These are phyloP conservation scores for Peromyscus leucopus DNA, from an alignment of 2,113 vertebrate genomes.

Conservation along the genomic window DNA sequence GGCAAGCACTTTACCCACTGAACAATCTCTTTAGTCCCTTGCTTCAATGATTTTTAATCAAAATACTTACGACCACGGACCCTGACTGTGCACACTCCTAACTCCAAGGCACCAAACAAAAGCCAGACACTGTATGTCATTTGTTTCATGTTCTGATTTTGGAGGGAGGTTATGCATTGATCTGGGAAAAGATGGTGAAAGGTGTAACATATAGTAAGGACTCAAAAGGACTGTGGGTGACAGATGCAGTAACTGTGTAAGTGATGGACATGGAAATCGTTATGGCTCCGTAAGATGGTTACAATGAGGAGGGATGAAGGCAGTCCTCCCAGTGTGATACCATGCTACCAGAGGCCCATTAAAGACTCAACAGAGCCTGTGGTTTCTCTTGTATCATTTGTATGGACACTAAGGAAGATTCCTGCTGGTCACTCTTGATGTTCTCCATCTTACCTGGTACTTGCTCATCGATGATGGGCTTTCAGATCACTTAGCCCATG, in stretches of 20 bases:
- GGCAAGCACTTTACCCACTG: not conserved
- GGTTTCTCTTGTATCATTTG: not conserved
- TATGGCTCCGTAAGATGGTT: not conserved
- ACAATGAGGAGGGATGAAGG: not conserved
- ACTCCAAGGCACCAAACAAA: not conserved
- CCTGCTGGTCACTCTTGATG: not conserved
- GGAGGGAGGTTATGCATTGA: not conserved
- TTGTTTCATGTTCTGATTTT: not conserved
- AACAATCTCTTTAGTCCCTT: too few relatives aligned
- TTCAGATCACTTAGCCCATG: rapidly evolving
- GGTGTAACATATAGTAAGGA: not conserved
- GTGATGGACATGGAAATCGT: not conserved
- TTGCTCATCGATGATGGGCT: not conserved
- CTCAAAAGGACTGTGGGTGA: not conserved
- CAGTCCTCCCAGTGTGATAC: rapidly evolving
- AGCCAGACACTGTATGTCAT: not conserved
- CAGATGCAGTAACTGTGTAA: not conserved
- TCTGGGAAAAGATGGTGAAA: not conserved
- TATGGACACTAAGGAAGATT: not conserved
- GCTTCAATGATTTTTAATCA: not conserved
- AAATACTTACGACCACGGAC: not conserved
- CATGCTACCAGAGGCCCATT: not conserved
- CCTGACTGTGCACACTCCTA: not conserved
- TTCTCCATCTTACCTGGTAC: not conserved
- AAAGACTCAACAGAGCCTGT: rapidly evolving